phyloP scores from a whole-genome alignment of 2,888 invertebrate species.

The Sphecodes monilicornis region DNA sequence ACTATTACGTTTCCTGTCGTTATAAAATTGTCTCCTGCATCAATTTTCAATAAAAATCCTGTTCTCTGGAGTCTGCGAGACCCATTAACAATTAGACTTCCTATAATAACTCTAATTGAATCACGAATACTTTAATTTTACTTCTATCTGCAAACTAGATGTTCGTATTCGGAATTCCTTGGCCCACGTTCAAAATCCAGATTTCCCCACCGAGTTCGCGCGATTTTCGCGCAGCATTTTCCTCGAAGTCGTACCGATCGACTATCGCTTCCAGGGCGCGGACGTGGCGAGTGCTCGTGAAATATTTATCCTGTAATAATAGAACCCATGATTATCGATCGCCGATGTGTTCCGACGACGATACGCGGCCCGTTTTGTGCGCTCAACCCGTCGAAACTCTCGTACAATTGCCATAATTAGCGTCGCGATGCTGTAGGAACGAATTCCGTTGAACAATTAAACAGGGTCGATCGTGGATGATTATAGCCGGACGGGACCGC shows the following conservation, averaged over 20 bases:
- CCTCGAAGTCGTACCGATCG: conserved; percentile 17
- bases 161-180: neutral
- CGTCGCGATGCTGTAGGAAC: conserved; percentile 60
- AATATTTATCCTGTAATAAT: conserved; percentile 44
- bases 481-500: neutral
- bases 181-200: neutral
- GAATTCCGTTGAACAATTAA: conserved; percentile 67
- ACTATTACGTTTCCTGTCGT: neutral
- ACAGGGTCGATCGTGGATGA: conserved; percentile 23
- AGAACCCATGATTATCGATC: conserved; percentile 54
- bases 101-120: neutral
- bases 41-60: neutral
- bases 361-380: conserved; percentile 45
- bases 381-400: conserved; percentile 45
- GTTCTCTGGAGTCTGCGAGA: neutral
- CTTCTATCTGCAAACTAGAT: neutral
- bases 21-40: neutral
- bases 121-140: neutral
- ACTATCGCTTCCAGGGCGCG: conserved; percentile 1
- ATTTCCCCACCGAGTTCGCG: neutral
- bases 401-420: conserved; percentile 42
- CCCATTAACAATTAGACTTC: neutral
- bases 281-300: conserved; percentile 17
- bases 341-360: conserved; percentile 24
- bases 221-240: conserved; percentile 21